A percentile compares a stretch with the other conserved stretches of the same genome.
Conservation (phyloP, 2,888 invertebrate species). For the Sphaerophoria taeniata region DNA sequence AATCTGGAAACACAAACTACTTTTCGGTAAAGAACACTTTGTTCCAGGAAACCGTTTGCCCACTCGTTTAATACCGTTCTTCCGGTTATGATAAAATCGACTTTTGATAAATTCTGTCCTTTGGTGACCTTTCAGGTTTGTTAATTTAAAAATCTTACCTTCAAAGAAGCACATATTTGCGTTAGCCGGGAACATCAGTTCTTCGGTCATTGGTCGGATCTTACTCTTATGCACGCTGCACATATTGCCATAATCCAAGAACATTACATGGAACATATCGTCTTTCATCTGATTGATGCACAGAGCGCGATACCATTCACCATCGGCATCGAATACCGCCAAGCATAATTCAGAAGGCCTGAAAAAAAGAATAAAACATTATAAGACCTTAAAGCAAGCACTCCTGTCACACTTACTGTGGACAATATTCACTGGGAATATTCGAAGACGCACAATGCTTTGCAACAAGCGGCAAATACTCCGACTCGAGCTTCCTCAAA, state of each 20-base stretch:
- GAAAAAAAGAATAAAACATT: conserved; percentile 1
- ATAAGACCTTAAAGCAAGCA: background rate
- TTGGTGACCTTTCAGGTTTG: too few species aligned
- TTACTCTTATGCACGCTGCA: conserved; percentile 73
- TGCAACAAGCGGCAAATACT: conserved; percentile 62
- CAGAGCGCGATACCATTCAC: conserved; percentile 77
- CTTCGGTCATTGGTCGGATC: conserved; percentile 75
- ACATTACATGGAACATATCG: conserved; percentile 75
- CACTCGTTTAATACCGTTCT: too few species aligned
- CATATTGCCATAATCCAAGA: conserved; percentile 76
- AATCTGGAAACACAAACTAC: too few species aligned
- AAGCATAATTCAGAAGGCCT: conserved; percentile 76
- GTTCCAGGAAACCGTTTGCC: too few species aligned
- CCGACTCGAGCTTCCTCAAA: conserved; percentile 65
- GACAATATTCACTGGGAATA: conserved; percentile 68
- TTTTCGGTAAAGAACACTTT: too few species aligned
- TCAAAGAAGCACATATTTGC: conserved; percentile 76
- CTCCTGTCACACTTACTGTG: conserved; percentile 68
- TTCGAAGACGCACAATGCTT: conserved; percentile 70
- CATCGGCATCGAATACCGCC: conserved; percentile 75
- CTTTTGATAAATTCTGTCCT: too few species aligned
- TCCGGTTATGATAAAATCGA: too few species aligned
- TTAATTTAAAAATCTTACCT: conserved; percentile 56
- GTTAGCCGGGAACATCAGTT: conserved; percentile 76
- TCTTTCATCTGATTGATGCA: conserved; percentile 71